Base-by-base conservation (phyloP, 2,888 invertebrate genomes). In the Pseudanteris insignis region DNA sequence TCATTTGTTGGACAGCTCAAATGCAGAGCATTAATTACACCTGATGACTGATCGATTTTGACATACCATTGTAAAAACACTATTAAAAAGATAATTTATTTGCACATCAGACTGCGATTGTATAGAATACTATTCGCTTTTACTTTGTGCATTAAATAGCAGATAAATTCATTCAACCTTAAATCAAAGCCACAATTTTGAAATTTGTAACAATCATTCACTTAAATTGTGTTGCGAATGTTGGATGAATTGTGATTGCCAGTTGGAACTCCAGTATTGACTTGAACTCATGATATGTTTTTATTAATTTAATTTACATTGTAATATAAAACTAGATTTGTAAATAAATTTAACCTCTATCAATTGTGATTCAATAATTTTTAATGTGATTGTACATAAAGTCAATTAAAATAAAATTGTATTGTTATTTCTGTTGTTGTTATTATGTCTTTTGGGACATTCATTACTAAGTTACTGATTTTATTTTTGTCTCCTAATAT, bases 381-480 rank as follows among this genome's bases (percentile, higher is more conserved):
- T 50, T 41, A 50, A 33, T 26, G 32, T 40, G 26, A 48, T 33
- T 48, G 48, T 48, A 48, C 14, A 48, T 48, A 48, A 47, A 37
- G 37, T 29, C 30, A 25, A 46, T 30, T 47, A 13, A 47, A 47
- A 3, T 28, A 36, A 46, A 18, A 9, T 40, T 26, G 6, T 9
- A n/a, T 26, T 26, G n/a, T 26, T 26, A 9, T 26, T 5, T 9
- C 3, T 26, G n/a, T n/a, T n/a, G n/a, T n/a, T n/a, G n/a, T n/a
- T n/a, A n/a, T n/a, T n/a, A n/a, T n/a, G n/a, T n/a, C n/a, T n/a
- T n/a, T n/a, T n/a, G n/a, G n/a, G n/a, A n/a, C n/a, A n/a, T n/a
- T n/a, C n/a, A n/a, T n/a, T n/a, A n/a, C n/a, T n/a, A n/a, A n/a
- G n/a, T n/a, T n/a, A n/a, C n/a, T n/a, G n/a, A n/a, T n/a, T n/a